Evolutionary conservation across 2,888 invertebrate species (phyloP).

Genomic region (Pachydiplax longipennis): DNA sequence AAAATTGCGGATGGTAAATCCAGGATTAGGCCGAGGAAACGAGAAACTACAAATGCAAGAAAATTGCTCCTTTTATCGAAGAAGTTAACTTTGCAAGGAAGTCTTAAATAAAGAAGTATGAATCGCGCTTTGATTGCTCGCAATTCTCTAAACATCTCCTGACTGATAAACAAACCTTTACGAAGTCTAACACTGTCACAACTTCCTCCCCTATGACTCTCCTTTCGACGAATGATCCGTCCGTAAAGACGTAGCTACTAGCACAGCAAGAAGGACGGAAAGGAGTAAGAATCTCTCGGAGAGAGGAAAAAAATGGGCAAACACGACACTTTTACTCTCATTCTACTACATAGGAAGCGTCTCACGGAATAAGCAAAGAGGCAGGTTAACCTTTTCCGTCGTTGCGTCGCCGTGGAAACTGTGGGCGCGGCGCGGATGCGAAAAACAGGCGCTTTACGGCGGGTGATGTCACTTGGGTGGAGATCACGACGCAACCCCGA

Average conservation of each 20-base stretch:
- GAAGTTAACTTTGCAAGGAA: too few species aligned
- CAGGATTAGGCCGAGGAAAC: too few species aligned
- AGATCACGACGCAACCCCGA: not conserved
- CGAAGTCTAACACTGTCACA: not conserved
- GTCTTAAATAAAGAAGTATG: too few species aligned
- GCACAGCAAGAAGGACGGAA: too few species aligned
- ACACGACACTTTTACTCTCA: not conserved
- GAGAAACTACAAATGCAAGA: too few species aligned
- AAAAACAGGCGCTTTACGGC: not conserved
- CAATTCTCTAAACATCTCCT: not conserved
- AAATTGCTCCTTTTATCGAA: too few species aligned
- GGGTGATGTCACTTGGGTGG: conserved; percentile 4
- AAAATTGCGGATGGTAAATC: too few species aligned
- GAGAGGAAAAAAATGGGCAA: not conserved
- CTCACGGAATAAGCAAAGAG: not conserved
- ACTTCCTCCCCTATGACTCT: not conserved
- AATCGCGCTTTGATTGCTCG: too few species aligned
- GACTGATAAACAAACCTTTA: not conserved
- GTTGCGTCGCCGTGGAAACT: not conserved
- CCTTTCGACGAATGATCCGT: too few species aligned
- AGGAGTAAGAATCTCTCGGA: too few species aligned
- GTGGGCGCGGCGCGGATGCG: not conserved
- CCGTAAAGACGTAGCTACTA: too few species aligned
- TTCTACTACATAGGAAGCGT: not conserved
- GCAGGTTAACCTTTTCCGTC: not conserved